Conservation (phyloP, 2,797 vertebrate species). For the Sebastes glaucus region DNA sequence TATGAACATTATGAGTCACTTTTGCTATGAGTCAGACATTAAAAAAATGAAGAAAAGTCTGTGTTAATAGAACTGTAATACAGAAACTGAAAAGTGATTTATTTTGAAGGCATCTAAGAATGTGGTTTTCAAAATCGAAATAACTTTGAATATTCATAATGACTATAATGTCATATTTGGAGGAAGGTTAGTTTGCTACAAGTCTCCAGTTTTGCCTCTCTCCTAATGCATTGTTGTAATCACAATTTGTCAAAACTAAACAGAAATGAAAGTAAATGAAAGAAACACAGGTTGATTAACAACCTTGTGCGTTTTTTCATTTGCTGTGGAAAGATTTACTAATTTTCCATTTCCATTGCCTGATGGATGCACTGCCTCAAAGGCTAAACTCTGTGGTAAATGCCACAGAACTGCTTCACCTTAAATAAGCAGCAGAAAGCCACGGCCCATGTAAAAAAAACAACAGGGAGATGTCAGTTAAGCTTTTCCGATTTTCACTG, state of each 20-base stretch:
- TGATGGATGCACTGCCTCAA: not conserved
- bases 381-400: not conserved
- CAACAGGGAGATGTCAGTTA: not conserved
- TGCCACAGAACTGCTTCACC: not conserved
- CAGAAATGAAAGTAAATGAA: not conserved
- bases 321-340: not conserved
- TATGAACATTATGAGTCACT: not conserved
- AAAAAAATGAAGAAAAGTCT: not conserved
- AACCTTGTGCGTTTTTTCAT: not conserved
- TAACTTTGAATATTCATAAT: not conserved
- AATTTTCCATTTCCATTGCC: not conserved
- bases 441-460: not conserved
- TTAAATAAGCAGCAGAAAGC: not conserved
- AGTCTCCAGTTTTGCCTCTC: not conserved
- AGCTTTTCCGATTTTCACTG: not conserved
- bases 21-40: not conserved
- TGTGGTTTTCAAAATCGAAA: not conserved
- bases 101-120: not conserved
- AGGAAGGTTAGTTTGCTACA: not conserved
- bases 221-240: not conserved
- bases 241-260: not conserved
- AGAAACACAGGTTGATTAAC: not conserved
- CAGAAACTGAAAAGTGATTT: not conserved
- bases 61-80: not conserved
- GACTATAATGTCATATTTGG: not conserved